Evolutionary conservation across 2,888 invertebrate species (phyloP), one percentile per base, ranked within the genome.

Genomic region (Plagiodera versicolora): DNA sequence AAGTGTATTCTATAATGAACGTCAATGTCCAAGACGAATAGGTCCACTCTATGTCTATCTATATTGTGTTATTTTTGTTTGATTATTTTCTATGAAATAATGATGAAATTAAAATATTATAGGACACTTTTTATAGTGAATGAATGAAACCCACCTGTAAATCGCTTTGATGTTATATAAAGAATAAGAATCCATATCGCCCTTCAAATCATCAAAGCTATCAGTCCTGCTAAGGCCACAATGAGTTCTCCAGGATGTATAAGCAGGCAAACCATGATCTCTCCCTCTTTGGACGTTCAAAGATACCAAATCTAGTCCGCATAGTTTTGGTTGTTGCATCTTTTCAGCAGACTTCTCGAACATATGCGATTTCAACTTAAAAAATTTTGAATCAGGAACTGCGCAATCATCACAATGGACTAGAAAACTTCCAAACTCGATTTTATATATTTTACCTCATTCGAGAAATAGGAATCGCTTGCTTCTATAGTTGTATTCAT

Each of bases 221-320:
- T 74, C 81, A 0, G 87, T 86, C 16, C 83, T 79, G 0, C 83
- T 77, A 47, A 94, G 81, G 0, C 89, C 89, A 71, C 95, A 96
- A 73, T 88, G 85, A 58, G 87, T 83, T 51, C 94, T 82, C 89
- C 91, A 95, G 30, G 83, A 83, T 0, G 87, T 85, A 79, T 95
- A 95, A 0, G 89, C 81, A 0, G 92, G 90, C 58, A 95, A 81
- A 0, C 94, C 95, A 77, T 95, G 94, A 82, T 95, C 95, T 0
- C 95, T 81, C 0, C 94, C 94, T 32, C 94, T 85, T 79, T 95
- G 94, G 71, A 95, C 92, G 79, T 95, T 94, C 64, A 94, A 82
- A 0, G 94, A 90, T 0, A 94, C 92, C 72, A 95, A 81, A 82
- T 95, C 95, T 58, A 94, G 81, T 0, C 94, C 94, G 69, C 89